Base-by-base conservation (phyloP, 2,113 vertebrate species). In the Chionis minor region DNA sequence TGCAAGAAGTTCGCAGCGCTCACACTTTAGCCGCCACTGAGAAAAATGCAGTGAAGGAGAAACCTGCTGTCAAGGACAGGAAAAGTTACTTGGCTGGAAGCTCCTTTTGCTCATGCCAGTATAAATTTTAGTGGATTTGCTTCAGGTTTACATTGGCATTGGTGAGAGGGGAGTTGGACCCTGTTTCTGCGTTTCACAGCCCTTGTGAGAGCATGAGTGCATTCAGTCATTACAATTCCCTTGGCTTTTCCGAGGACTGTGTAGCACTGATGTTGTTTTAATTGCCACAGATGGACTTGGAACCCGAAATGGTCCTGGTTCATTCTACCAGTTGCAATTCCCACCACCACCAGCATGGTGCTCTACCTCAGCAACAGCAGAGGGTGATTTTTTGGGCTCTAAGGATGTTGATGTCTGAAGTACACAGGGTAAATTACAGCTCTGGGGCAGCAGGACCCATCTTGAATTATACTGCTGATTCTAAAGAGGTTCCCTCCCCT, bases 241-340 rank as follows among this genome's bases (percentile, higher is more conserved):
- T 69, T 19, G 67, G 54, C 77, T 69, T 55, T 77, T 21, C 49
- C 2, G 0, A n/a, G 72, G 67, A 12, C 26, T 73, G 17, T 10
- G 28, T 23, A 8, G 12, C 69, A 12, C 69, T 33, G 78, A 6
- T 9, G 61, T 26, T 58, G 38, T 33, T 95, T 56, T 15, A 4
- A 13, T n/a, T 38, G 52, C 72, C 58, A 15, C 58, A 33, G 72
- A n/a, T 11, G 77, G 63, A 20, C 59, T 33, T 22, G 78, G 63
- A 63, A 12, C 15, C 33, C 80, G 35, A 11, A 2, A 42, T 10
- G 2, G 24, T 81, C 78, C 78, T 8, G 7, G 62, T 49, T 72
- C 19, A 2, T 35, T 26, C 58, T 5, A n/a, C 51, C 1, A 2
- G 7, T 4, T 24, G 55, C 26, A 30, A 1, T 10, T n/a, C n/a